Evolutionary conservation across 2,888 invertebrate species (phyloP), one percentile per base, ranked within the genome.

Genomic region (Synanthedon andrenaeformis): DNA sequence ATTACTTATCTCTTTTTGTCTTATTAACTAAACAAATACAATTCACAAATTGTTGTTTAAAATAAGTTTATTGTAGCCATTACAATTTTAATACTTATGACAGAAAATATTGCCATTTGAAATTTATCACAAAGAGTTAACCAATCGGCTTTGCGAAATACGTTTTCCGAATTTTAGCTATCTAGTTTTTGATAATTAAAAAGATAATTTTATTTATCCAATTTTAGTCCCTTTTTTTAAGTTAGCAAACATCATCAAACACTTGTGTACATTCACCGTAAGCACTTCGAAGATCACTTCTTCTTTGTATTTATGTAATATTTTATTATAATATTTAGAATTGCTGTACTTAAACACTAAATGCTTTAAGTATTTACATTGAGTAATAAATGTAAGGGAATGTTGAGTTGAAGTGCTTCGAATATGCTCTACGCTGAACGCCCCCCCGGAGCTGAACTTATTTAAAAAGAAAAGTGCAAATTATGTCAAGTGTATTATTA

Each of bases 361-460:
- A 23, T 28, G 45, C 41, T 48, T 50, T 19, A 50, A 53, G 17
- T 49, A 45, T 41, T n/a, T 41, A 55, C 54, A 54, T 57, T 13
- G 5, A 41, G 13, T 17, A 42, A 11, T 42, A 42, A n/a, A 42
- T n/a, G 12, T 42, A 42, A 23, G 48, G 53, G 53, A 52, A 53
- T 17, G 12, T 51, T 51, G 17, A 51, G 62, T 72, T 74, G 79
- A 81, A 79, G 82, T 79, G 78, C 84, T 84, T 81, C 82, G 82
- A 77, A 74, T 69, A 72, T 76, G 82, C 83, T 78, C 72, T 76
- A 75, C 72, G 78, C 81, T 74, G 76, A 80, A 83, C 83, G 85
- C 85, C 86, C 86, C 86, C 86, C 86, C 86, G 82, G 77, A 82
- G 84, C 79, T 79, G 69, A 76, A 71, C 65, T 69, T 66, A 61